These are phyloP conservation scores for Porites lutea DNA, from an alignment of 64 coral and sea anemone genomes.

Conservation along the genomic window DNA sequence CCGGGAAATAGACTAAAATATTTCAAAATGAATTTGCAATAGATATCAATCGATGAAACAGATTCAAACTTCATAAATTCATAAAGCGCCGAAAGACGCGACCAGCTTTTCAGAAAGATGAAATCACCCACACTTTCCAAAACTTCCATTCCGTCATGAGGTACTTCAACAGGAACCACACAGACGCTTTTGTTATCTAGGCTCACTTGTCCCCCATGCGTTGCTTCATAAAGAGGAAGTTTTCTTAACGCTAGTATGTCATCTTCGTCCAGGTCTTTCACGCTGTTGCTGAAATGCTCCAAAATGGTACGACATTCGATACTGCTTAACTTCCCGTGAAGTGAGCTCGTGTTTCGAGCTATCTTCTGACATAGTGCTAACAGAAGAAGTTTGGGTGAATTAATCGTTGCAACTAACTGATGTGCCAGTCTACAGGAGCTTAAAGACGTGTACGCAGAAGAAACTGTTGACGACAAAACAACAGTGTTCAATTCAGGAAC, in stretches of 20 bases:
- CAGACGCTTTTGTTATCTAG: not conserved
- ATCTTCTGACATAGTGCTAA: not conserved
- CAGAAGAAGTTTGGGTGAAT: slow-evolving; percentile 7
- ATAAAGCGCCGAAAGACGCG: not conserved
- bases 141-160: not conserved
- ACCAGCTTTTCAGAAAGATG: slow-evolving; percentile 19
- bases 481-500: slow-evolving; percentile 41
- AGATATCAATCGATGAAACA: slow-evolving; percentile 30
- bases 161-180: slow-evolving; percentile 5
- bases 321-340: not conserved
- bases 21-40: slow-evolving; percentile 59
- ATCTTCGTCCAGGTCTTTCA: not conserved
- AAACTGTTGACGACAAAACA: not conserved
- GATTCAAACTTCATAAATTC: slow-evolving; percentile 24
- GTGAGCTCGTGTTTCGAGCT: not conserved
- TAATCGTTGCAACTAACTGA: slow-evolving; percentile 33
- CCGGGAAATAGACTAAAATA: slow-evolving; percentile 1
- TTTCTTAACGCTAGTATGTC: not conserved
- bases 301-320: not conserved
- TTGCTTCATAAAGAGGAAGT: slow-evolving; percentile 43
- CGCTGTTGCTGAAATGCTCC: slow-evolving; percentile 15
- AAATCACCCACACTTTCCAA: not conserved
- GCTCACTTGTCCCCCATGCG: not conserved
- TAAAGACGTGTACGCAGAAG: not conserved
- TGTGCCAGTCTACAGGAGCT: not conserved